Evolutionary conservation across 2,888 invertebrate species (phyloP).

Genomic region (Gandaritis pyraliata): DNA sequence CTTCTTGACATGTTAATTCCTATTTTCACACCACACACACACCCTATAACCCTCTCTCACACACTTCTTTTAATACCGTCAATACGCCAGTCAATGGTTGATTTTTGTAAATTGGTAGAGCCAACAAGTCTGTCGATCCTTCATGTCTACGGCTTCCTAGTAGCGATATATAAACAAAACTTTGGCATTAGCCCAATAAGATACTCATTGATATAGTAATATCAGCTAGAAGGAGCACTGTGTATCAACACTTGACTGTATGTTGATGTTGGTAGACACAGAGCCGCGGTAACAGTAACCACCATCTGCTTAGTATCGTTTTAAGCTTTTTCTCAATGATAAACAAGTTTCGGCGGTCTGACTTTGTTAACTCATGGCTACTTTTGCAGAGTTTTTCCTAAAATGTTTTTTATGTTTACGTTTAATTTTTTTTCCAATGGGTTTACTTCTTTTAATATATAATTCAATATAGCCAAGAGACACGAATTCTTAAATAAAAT

Average conservation of each 20-base stretch:
- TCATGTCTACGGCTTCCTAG: constrained; percentile 8
- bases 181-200: constrained; percentile 26
- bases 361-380: too few species aligned
- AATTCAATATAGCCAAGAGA: too few species aligned
- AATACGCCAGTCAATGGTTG: neutral
- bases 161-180: constrained; percentile 22
- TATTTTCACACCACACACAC: too few species aligned
- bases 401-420: neutral
- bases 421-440: too few species aligned
- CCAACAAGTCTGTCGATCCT: constrained; percentile 20
- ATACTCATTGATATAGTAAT: constrained; percentile 11
- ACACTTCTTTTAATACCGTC: too few species aligned
- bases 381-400: neutral
- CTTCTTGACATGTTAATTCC: too few species aligned
- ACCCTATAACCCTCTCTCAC: too few species aligned
- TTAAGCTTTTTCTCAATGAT: constrained; percentile 30
- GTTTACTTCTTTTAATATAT: too few species aligned
- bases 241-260: constrained; percentile 37
- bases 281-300: constrained; percentile 37
- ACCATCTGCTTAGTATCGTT: constrained; percentile 38
- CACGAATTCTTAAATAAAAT: too few species aligned
- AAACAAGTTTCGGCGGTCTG: constrained; percentile 21
- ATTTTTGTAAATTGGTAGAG: constrained; percentile 1
- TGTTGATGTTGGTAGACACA: constrained; percentile 44
- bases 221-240: constrained; percentile 25